Evolutionary conservation across 2,888 invertebrate genomes (phyloP), one percentile per base, ranked within the genome.

Genomic region (Aphidius colemani): DNA sequence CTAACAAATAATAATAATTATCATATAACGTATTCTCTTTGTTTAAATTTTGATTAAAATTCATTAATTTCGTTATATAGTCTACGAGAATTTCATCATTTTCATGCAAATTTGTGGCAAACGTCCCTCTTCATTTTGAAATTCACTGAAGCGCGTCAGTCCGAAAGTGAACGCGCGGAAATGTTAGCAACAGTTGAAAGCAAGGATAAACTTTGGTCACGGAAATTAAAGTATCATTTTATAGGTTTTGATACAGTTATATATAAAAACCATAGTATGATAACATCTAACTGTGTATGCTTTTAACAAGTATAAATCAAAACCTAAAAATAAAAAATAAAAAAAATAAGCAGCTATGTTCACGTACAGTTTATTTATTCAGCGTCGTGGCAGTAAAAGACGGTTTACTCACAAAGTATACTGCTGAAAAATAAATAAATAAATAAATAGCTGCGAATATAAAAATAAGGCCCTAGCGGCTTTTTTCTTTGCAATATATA

Each of bases 11-110:
- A 30, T 4, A 30, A 30, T 30, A 30, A 30, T 4, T 30, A 30
- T 30, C 30, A 30, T 30, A 30, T n/a, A 51, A 39, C 30, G 10
- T 30, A 7, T 39, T 51, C 40, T 7, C 40, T 51, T 10, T 18
- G 13, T 10, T 30, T 30, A 10, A 5, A 48, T 40, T 40, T 57
- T 79, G 75, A 80, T 81, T 79, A 79, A 81, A 81, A 81, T 81
- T 80, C 80, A 81, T 81, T 80, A 80, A 80, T 79, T 80, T 81
- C 72, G 71, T 67, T 70, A 30, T 30, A 30, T 0, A 75, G 74
- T 74, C 74, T 75, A 77, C 75, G 74, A 78, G 78, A 77, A 70
- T 80, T 79, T 79, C 62, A 45, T 57, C 77, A 80, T 81, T 79
- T 76, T 80, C 76, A 80, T 81, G 79, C 79, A 80, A 81, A 81